Conservation (phyloP, 1,140 invertebrate species). For the Akabosia matsudoensis region DNA sequence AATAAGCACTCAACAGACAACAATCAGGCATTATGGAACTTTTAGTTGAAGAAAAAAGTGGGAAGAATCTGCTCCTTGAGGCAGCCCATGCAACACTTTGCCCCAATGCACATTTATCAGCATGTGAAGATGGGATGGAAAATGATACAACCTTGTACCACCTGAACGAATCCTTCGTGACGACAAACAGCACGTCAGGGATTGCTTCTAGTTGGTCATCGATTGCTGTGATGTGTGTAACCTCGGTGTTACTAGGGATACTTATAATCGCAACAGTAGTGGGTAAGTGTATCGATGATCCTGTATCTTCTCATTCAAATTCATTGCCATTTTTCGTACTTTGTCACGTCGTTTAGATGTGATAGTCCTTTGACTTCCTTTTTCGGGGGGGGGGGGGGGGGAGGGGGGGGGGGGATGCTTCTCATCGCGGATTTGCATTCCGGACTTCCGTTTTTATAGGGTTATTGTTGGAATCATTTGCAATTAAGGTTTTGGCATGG, state of each 20-base stretch:
- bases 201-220: constrained; percentile 30
- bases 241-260: constrained; percentile 37
- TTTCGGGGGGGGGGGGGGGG: too few species aligned
- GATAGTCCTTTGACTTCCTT: too few species aligned
- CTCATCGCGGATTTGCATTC: too few species aligned
- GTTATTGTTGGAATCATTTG: too few species aligned
- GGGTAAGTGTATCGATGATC: constrained; percentile 27
- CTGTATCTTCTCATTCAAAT: background rate
- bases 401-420: too few species aligned
- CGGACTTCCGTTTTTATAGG: too few species aligned
- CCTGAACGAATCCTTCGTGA: background rate
- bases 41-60: too few species aligned
- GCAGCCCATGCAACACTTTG: background rate
- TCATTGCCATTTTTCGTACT: background rate
- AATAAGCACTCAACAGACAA: too few species aligned
- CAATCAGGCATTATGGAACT: too few species aligned
- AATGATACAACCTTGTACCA: background rate
- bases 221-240: constrained; percentile 36
- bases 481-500: too few species aligned
- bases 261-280: constrained; percentile 44
- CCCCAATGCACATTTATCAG: background rate
- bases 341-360: too few species aligned
- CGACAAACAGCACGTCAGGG: background rate
- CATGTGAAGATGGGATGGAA: background rate
- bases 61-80: background rate